phyloP scores from a whole-genome alignment of 2,797 vertebrate species.

The Hemitrygon akajei region DNA sequence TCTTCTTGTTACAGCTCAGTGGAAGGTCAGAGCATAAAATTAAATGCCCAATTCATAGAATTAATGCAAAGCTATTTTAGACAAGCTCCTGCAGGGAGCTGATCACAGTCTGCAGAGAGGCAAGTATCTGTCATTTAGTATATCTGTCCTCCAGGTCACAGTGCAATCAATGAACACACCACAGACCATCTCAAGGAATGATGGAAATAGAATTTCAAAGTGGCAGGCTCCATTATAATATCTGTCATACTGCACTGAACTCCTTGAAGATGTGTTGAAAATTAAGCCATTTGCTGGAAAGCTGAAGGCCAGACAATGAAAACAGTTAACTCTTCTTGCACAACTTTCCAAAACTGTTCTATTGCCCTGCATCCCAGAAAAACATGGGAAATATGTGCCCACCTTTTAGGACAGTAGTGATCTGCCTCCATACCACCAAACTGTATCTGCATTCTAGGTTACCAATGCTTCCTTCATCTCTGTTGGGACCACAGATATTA shows the following conservation, averaged over 20 bases:
- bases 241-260: background rate
- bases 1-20: background rate
- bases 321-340: background rate
- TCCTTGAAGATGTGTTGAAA: background rate
- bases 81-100: background rate
- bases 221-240: constrained; percentile 17
- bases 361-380: background rate
- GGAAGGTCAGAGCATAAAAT: background rate
- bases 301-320: background rate
- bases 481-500: background rate
- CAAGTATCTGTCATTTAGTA: background rate
- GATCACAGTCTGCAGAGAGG: background rate
- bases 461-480: background rate
- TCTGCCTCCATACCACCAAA: background rate
- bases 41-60: background rate
- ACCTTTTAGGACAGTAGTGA: background rate
- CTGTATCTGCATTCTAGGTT: background rate
- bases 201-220: background rate
- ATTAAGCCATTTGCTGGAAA: background rate
- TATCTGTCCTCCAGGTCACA: background rate
- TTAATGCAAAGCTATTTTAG: background rate
- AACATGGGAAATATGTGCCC: too few relatives aligned
- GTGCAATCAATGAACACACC: background rate
- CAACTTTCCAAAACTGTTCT: background rate
- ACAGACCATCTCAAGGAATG: background rate